These are phyloP conservation scores for Notothenia rossii DNA, from an alignment of 2,113 vertebrate species.

Conservation along the genomic window DNA sequence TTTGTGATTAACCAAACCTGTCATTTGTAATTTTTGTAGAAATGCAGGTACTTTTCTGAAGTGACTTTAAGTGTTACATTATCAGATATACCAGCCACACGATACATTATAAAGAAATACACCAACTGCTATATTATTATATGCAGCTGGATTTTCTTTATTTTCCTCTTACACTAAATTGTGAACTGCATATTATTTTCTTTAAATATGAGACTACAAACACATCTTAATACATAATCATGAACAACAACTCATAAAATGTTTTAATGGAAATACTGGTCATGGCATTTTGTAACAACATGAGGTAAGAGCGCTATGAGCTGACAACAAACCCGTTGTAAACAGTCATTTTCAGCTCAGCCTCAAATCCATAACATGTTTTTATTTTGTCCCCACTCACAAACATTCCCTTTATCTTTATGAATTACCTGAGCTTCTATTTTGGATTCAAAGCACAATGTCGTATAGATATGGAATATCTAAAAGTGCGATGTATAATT, in stretches of 20 bases:
- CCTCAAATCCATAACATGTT: slow-evolving; percentile 76
- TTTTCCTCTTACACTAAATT: not conserved
- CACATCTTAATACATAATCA: not conserved
- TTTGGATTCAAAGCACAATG: slow-evolving; percentile 32
- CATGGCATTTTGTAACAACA: slow-evolving; percentile 59
- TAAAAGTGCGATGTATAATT: slow-evolving; percentile 59
- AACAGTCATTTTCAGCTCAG: slow-evolving; percentile 82
- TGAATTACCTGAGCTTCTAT: slow-evolving; percentile 48
- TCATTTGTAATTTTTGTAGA: too few species aligned
- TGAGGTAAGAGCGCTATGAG: slow-evolving; percentile 73
- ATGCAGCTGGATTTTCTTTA: not conserved
- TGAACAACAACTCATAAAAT: slow-evolving; percentile 49
- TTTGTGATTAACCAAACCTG: slow-evolving; percentile 17
- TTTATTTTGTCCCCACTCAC: slow-evolving; percentile 64
- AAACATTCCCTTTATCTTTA: slow-evolving; percentile 38
- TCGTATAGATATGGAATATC: slow-evolving; percentile 41
- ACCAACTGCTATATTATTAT: not conserved
- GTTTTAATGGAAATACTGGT: slow-evolving; percentile 23
- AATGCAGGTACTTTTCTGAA: not conserved
- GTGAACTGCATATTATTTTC: not conserved
- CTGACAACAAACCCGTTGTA: slow-evolving; percentile 58
- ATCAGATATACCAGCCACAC: not conserved
- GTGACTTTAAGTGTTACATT: not conserved
- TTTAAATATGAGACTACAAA: not conserved
- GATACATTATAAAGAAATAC: not conserved